Conservation (phyloP, 2,888 invertebrate species). For the Steinernema hermaphroditum region DNA sequence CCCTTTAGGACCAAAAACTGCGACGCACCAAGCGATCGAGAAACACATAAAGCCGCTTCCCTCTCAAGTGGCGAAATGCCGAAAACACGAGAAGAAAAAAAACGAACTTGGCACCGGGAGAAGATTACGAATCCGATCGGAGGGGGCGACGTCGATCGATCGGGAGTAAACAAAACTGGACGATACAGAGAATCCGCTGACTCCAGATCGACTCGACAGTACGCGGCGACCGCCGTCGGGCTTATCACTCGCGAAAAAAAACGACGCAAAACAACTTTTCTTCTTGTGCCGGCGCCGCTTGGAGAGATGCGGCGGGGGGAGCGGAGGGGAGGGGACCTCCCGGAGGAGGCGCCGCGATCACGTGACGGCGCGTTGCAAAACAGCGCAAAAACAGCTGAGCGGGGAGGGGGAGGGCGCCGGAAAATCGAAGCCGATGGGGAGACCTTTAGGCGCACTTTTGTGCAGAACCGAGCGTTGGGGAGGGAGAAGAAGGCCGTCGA, state of each 20-base stretch:
- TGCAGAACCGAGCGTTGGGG: no score
- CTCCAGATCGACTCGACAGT: not conserved
- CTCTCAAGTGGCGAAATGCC: not conserved
- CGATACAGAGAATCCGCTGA: not conserved
- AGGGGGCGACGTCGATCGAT: not conserved
- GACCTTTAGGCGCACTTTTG: no score
- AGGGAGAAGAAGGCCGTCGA: no score
- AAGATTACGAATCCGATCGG: constrained; percentile 4
- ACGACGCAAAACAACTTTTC: constrained; percentile 4
- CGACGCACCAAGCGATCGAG: no score
- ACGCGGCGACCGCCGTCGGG: not conserved
- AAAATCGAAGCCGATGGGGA: no score
- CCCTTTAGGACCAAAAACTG: no score
- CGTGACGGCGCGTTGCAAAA: constrained; percentile 24
- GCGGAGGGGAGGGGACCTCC: not conserved
- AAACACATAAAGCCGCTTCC: no score
- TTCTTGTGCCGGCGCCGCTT: not conserved
- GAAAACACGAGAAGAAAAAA: not conserved
- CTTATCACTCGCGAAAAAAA: constrained; percentile 18
- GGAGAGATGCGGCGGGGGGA: not conserved
- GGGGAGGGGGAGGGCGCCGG: not conserved
- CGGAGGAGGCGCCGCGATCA: constrained; percentile 2
- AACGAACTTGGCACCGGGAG: not conserved
- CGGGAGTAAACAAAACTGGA: not conserved
- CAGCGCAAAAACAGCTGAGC: constrained; percentile 30